Percentiles rank a stretch among this genome's conserved stretches.
Evolutionary conservation across 2,113 vertebrate species (phyloP).

Genomic region (Siphamia tubifer): DNA sequence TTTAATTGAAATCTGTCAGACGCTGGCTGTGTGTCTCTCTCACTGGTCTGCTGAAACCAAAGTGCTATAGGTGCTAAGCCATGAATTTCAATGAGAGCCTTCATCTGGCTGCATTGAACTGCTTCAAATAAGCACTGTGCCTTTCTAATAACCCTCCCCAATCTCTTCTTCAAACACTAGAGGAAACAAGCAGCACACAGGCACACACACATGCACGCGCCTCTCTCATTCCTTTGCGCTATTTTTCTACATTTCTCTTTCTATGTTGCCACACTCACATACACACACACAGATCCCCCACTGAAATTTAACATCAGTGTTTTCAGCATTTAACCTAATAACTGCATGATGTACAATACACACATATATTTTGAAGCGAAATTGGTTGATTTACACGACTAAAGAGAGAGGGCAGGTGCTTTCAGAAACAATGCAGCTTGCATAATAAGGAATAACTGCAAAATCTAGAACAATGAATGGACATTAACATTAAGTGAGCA

Average conservation of each 20-base stretch:
- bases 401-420: not conserved
- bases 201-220: too few species aligned
- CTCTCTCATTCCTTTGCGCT: not conserved
- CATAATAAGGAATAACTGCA: not conserved
- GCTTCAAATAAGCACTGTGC: conserved; percentile 74
- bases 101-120: conserved; percentile 78
- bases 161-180: conserved; percentile 75
- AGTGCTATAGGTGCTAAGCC: conserved; percentile 82
- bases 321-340: too few species aligned
- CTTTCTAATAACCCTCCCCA: conserved; percentile 71
- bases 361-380: not conserved
- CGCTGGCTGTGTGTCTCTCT: conserved; percentile 61
- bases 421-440: not conserved
- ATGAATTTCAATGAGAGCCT: conserved; percentile 86
- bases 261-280: not conserved
- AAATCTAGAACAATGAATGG: not conserved
- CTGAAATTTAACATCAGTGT: not conserved
- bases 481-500: too few species aligned
- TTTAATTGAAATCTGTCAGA: conserved; percentile 85
- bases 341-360: too few species aligned
- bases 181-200: conserved; percentile 2
- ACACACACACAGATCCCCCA: not conserved
- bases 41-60: conserved; percentile 56
- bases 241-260: not conserved
- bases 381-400: not conserved